These are phyloP conservation scores for Simalia tracyae DNA, from an alignment of 2,797 vertebrate species.

Conservation along the genomic window DNA sequence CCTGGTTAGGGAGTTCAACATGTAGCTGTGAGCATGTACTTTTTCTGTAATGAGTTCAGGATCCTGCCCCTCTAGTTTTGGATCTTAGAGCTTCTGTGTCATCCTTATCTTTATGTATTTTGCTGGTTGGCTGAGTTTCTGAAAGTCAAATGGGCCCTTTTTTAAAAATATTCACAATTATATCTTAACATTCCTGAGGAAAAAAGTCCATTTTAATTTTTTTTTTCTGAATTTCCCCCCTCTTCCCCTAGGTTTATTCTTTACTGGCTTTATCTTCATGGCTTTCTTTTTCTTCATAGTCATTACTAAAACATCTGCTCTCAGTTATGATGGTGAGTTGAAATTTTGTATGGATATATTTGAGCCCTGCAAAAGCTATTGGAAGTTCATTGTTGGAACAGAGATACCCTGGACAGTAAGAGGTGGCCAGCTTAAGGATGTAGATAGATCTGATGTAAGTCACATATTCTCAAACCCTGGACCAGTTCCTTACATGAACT, in stretches of 20 bases:
- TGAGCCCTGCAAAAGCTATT: not conserved
- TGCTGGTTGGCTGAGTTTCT: not conserved
- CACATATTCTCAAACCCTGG: too few relatives aligned
- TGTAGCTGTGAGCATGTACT: too few relatives aligned
- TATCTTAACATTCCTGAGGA: not conserved
- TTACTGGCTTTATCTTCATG: conserved; percentile 85
- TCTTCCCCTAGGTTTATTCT: conserved; percentile 82
- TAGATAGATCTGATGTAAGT: not conserved
- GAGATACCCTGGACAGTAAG: not conserved
- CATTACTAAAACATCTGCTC: conserved; percentile 77
- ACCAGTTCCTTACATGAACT: not conserved
- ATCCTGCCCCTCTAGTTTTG: not conserved
- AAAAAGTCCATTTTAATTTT: not conserved
- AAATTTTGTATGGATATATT: not conserved
- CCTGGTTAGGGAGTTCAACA: too few relatives aligned
- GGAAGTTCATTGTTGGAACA: not conserved
- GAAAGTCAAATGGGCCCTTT: not conserved
- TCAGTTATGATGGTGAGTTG: conserved; percentile 86
- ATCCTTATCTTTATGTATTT: not conserved
- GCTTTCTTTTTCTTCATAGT: conserved; percentile 86
- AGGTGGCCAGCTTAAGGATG: not conserved
- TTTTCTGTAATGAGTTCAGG: too few relatives aligned
- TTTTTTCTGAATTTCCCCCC: conserved; percentile 2
- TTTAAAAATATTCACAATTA: not conserved
- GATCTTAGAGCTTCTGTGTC: not conserved